phyloP scores from a whole-genome alignment of 2,113 vertebrate species.

The Corythaixoides concolor region DNA sequence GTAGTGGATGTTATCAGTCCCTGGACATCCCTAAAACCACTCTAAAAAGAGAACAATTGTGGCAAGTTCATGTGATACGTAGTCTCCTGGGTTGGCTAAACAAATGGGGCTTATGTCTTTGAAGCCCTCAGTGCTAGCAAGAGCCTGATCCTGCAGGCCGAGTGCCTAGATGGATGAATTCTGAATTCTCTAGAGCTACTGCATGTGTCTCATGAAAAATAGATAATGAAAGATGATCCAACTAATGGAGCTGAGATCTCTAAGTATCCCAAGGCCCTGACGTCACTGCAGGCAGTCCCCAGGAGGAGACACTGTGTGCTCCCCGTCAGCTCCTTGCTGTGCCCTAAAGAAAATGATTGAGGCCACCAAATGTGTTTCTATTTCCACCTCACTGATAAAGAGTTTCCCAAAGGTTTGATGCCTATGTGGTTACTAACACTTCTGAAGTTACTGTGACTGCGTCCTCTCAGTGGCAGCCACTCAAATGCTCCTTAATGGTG shows the following conservation, averaged over 20 bases:
- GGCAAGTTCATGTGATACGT: neutral
- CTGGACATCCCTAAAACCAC: neutral
- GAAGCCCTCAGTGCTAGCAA: neutral
- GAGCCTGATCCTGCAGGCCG: neutral
- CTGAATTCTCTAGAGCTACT: constrained; percentile 10
- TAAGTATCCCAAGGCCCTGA: constrained; percentile 39
- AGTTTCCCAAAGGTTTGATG: constrained; percentile 63
- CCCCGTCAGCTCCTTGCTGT: constrained; percentile 30
- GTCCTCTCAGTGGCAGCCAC: neutral
- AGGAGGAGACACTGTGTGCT: constrained; percentile 45
- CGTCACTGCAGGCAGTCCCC: constrained; percentile 39
- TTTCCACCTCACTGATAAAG: constrained; percentile 65
- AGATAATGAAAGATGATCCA: constrained; percentile 61
- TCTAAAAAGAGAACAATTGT: neutral
- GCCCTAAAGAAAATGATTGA: constrained; percentile 70
- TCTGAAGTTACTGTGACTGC: constrained; percentile 60
- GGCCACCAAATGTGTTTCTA: constrained; percentile 74
- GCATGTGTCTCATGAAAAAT: constrained; percentile 27
- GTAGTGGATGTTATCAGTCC: neutral
- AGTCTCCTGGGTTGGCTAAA: neutral
- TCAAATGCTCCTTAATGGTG: constrained; percentile 4
- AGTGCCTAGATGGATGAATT: neutral
- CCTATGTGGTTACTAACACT: constrained; percentile 61
- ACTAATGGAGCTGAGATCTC: constrained; percentile 1
- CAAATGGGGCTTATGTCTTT: neutral